These are phyloP conservation scores for Halisarca cf. caerulea DNA, from an alignment of 37 sponge, comb jelly and placozoan genomes.

Conservation along the genomic window DNA sequence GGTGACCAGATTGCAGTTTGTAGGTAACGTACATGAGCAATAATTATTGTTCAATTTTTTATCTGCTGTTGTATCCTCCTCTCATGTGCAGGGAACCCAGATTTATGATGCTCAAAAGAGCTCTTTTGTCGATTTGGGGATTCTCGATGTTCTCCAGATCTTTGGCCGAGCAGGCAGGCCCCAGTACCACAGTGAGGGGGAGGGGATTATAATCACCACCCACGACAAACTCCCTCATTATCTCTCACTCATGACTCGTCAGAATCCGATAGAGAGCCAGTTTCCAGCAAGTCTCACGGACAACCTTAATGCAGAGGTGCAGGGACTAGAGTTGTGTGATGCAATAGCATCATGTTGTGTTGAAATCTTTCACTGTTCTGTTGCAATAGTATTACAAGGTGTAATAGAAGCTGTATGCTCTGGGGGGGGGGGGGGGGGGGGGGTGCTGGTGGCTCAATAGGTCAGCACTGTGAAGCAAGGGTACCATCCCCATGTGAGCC, in stretches of 20 bases:
- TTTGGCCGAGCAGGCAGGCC: constrained; percentile 98
- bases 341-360: background rate
- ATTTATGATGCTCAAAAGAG: constrained; percentile 95
- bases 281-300: constrained; percentile 70
- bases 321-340: background rate
- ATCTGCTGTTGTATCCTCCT: no score
- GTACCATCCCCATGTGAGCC: no score
- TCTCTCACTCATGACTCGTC: constrained; percentile 88
- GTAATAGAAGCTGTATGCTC: no score
- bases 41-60: no score
- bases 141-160: constrained; percentile 97
- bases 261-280: constrained; percentile 97
- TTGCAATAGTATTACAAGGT: no score
- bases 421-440: no score
- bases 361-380: no score
- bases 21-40: no score
- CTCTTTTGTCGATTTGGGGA: constrained; percentile 94
- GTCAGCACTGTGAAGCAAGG: no score
- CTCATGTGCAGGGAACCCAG: constrained; percentile 81
- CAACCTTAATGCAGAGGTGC: constrained; percentile 96
- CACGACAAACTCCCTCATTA: constrained; percentile 95
- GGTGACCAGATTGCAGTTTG: no score
- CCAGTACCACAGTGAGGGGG: constrained; percentile 91
- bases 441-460: no score
- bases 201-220: constrained; percentile 93